Percentiles rank a stretch among this genome's conserved stretches.
These are phyloP conservation scores for Plestiodon gilberti DNA, from an alignment of 2,113 vertebrate species.

Conservation along the genomic window DNA sequence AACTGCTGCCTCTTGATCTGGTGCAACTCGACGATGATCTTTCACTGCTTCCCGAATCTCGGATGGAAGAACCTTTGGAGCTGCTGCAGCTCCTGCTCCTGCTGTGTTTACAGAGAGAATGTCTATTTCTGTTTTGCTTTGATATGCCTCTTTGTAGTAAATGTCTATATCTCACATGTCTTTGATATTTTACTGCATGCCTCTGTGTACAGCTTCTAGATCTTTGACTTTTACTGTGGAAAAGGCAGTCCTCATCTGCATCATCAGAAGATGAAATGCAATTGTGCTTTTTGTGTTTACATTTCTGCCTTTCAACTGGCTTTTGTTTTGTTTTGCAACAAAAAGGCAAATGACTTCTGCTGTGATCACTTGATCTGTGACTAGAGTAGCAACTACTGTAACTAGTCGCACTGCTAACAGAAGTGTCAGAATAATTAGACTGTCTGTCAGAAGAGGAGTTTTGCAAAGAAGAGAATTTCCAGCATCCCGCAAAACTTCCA, in stretches of 20 bases:
- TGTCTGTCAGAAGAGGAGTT: slow-evolving; percentile 60
- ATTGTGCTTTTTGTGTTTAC: slow-evolving; percentile 72
- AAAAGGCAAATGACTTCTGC: slow-evolving; percentile 45
- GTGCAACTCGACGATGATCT: slow-evolving; percentile 38
- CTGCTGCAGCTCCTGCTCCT: slow-evolving; percentile 48
- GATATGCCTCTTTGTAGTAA: slow-evolving; percentile 74
- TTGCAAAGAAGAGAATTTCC: slow-evolving; percentile 60
- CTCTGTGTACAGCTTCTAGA: slow-evolving; percentile 47
- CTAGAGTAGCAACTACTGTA: slow-evolving; percentile 37
- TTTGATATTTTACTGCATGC: slow-evolving; percentile 53
- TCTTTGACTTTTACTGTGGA: slow-evolving; percentile 50
- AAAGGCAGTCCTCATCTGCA: background rate
- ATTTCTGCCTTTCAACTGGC: slow-evolving; percentile 66
- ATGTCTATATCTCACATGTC: slow-evolving; percentile 69
- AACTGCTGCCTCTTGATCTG: slow-evolving; percentile 36
- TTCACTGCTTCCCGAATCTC: slow-evolving; percentile 55
- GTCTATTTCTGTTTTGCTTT: slow-evolving; percentile 62
- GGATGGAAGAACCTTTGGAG: slow-evolving; percentile 47
- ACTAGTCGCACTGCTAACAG: slow-evolving; percentile 47
- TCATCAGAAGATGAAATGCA: slow-evolving; percentile 62
- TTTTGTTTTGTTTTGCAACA: slow-evolving; percentile 65
- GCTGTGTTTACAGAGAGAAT: slow-evolving; percentile 25
- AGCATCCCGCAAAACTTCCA: slow-evolving; percentile 46
- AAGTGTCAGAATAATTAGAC: slow-evolving; percentile 62
- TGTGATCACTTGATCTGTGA: slow-evolving; percentile 43